Conservation (phyloP, 2,113 vertebrate genomes). For the Hippocampus comes region DNA sequence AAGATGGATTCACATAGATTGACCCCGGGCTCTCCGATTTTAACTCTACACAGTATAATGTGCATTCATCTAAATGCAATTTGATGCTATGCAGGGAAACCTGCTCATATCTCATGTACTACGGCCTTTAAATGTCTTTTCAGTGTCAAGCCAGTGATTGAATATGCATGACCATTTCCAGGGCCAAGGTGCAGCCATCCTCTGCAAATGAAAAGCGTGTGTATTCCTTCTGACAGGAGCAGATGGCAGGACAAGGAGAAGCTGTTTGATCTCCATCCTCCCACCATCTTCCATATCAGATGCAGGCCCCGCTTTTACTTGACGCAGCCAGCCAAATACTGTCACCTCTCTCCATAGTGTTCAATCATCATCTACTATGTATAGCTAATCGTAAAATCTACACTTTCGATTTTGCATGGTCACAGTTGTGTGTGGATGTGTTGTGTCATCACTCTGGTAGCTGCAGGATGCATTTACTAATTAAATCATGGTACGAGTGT, state of each 20-base stretch:
- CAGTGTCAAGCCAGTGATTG: neutral
- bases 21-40: constrained; percentile 16
- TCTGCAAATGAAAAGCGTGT: constrained; percentile 13
- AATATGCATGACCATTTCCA: constrained; percentile 39
- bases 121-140: neutral
- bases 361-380: neutral
- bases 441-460: constrained; percentile 40
- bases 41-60: neutral
- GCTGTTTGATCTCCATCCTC: constrained; percentile 49
- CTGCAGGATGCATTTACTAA: constrained; percentile 46
- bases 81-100: neutral
- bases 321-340: constrained; percentile 46
- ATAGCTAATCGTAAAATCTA: neutral
- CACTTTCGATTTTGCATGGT: constrained; percentile 2
- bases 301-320: constrained; percentile 47
- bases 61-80: neutral
- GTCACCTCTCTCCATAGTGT: neutral
- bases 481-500: constrained; percentile 48
- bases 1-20: constrained; percentile 33
- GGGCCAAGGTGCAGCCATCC: constrained; percentile 32
- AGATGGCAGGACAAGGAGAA: constrained; percentile 42
- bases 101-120: neutral
- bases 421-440: neutral
- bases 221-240: constrained; percentile 47
- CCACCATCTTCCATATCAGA: constrained; percentile 30